Base-by-base conservation (phyloP, 2,797 vertebrate species). In the Eupleurogrammus muticus region DNA sequence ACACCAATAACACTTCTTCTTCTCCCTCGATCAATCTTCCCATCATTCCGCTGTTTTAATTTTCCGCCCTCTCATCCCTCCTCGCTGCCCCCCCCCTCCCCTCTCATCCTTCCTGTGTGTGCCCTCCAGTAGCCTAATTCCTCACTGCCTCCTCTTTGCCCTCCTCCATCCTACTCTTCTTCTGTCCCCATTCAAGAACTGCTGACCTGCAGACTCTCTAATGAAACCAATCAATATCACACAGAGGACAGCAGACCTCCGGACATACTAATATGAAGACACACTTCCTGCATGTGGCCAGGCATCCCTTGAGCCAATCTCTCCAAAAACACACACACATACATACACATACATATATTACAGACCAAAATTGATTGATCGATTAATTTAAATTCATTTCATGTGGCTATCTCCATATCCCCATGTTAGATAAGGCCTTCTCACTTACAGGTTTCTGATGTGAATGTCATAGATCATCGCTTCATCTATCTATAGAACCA, bases 401-500 rank as follows among this genome's bases (percentile, higher is more conserved):
- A 77, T 79, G 63, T 64, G 68, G 83, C 76, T 57, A 57, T 38
- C 60, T 87, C 68, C 67, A 68, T 70, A 73, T 79, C 82, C 84
- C 79, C 32, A 60, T 72, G 58, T 86, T 80, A 86, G 83, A 92
- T 75, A 66, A 70, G 69, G 73, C 65, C 81, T 71, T 87, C 81
- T 84, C 74, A 59, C 77, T 87, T 81, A 70, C 75, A 73, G 58
- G 77, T 77, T 62, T 61, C 71, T 59, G 71, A 60, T 62, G 70
- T 66, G 56, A 72, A 81, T 86, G 85, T 79, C 75, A 88, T 88
- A 87, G 89, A 91, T 92, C 90, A 91, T 84, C 7, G 62, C 77
- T 73, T 77, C 72, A 82, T 92, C 89, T 92, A 91, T 92, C 81
- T 92, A 90, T 90, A 90, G 90, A 84, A 73, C 72, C 76, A 76